phyloP scores from a whole-genome alignment of 2,888 invertebrate species.

The Loripinus fragilis region DNA sequence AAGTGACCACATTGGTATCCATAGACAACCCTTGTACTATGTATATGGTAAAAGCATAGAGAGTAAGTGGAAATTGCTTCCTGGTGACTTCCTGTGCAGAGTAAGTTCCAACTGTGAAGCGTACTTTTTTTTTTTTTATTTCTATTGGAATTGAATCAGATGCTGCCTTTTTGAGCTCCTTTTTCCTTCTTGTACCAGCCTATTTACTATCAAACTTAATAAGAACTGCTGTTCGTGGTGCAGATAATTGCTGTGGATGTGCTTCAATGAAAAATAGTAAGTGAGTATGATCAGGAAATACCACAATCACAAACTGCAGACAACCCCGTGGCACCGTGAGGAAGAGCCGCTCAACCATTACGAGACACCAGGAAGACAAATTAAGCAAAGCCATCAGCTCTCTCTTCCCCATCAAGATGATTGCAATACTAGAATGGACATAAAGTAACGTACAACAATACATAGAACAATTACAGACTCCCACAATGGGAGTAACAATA shows the following conservation, averaged over 20 bases:
- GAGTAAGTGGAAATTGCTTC: constrained; percentile 30
- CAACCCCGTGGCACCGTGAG: no score
- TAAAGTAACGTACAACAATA: no score
- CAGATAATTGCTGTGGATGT: not conserved
- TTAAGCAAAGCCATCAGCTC: no score
- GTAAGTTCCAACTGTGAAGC: no score
- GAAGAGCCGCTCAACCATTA: no score
- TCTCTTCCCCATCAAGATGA: no score
- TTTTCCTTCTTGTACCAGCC: not conserved
- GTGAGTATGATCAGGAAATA: no score
- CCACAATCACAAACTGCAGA: no score
- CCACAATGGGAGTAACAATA: no score
- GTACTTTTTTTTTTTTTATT: constrained; percentile 40
- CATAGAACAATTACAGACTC: no score
- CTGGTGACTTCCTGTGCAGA: constrained; percentile 3
- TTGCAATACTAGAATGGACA: no score
- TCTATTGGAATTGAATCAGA: not conserved
- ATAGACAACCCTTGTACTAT: constrained; percentile 56
- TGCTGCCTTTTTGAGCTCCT: not conserved
- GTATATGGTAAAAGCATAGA: constrained; percentile 46
- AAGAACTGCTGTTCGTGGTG: not conserved
- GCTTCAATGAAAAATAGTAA: not conserved
- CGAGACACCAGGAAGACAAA: no score
- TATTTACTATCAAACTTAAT: constrained; percentile 7
- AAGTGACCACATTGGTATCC: constrained; percentile 48